Base-by-base conservation (phyloP, 2,888 invertebrate species). In the Callosobruchus maculatus region DNA sequence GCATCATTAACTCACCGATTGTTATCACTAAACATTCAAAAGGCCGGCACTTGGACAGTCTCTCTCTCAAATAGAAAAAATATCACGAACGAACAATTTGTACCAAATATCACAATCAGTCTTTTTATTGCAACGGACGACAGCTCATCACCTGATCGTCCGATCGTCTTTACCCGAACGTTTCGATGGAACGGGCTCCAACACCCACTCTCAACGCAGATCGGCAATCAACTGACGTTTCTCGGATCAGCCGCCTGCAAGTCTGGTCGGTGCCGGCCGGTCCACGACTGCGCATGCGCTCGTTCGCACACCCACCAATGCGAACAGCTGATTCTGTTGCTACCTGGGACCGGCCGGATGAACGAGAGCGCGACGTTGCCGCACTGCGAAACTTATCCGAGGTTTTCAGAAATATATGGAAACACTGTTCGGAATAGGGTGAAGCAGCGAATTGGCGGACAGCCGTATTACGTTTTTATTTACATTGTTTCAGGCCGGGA, bases 291-390 rank as follows among this genome's bases (percentile, higher is more conserved):
- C 49, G 49, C 49, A 18, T 49, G 49, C 49, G 49, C 49, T 18
- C 1, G 49, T 49, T 49, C 49, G 49, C 49, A 49, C 49, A 49
- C 49, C 49, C 49, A 49, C 49, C 49, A 49, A 49, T 49, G 49
- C 81, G 81, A 81, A 81, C 83, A 83, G 83, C 83, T 83, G 83
- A 81, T 82, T 78, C 76, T 77, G 79, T 77, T 78, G 77, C 78
- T 78, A 79, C 77, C 79, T 77, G 76, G 76, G 73, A 74, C 74
- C 71, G 70, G 73, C 71, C 73, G 74, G 71, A 71, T 71, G 67
- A 67, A 71, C 71, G 71, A 67, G 71, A 67, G 71, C 7, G 67
- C 71, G 67, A 0, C 13, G 49, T 49, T 49, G 31, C 71, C 70
- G 21, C 49, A 21, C 22, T 68, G 73, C 71, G 71, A 71, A 26